Evolutionary conservation across 2,888 invertebrate species (phyloP).

Genomic region (Sialis lutaria): DNA sequence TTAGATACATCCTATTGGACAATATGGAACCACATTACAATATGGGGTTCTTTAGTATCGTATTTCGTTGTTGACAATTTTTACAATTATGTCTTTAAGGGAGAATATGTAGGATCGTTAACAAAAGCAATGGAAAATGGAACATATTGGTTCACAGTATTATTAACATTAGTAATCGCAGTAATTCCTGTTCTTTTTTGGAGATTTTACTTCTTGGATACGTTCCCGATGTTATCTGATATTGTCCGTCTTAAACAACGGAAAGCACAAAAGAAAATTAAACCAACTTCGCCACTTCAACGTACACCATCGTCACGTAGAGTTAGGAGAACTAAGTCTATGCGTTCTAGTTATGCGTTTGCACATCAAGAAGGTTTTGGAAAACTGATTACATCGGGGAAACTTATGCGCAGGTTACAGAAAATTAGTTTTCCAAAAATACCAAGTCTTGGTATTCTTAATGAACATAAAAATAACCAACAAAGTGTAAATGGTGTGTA

Average conservation of each 20-base stretch:
- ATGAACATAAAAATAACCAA: conserved; percentile 18
- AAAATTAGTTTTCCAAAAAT: conserved; percentile 50
- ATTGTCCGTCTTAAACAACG: conserved; percentile 71
- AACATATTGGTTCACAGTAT: conserved; percentile 74
- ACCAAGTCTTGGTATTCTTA: conserved; percentile 30
- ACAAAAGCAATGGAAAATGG: conserved; percentile 75
- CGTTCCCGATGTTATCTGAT: conserved; percentile 82
- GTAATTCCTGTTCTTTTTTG: conserved; percentile 87
- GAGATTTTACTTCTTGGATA: conserved; percentile 86
- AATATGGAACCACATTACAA: conserved; percentile 87
- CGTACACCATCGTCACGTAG: conserved; percentile 77
- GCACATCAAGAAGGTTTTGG: conserved; percentile 97
- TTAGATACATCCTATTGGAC: conserved; percentile 98
- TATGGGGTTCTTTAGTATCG: conserved; percentile 92
- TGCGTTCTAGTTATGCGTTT: conserved; percentile 95
- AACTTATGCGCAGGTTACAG: conserved; percentile 80
- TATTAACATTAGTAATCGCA: conserved; percentile 59
- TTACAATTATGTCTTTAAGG: conserved; percentile 82
- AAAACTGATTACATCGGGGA: conserved; percentile 89
- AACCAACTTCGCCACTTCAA: conserved; percentile 59
- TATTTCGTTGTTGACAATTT: conserved; percentile 91
- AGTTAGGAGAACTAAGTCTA: conserved; percentile 65
- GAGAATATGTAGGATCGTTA: conserved; percentile 72
- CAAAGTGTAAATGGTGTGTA: conserved; percentile 18
- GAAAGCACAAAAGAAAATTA: conserved; percentile 45